Conservation (phyloP, 2,113 vertebrate genomes). For the Seriola dumerili region DNA sequence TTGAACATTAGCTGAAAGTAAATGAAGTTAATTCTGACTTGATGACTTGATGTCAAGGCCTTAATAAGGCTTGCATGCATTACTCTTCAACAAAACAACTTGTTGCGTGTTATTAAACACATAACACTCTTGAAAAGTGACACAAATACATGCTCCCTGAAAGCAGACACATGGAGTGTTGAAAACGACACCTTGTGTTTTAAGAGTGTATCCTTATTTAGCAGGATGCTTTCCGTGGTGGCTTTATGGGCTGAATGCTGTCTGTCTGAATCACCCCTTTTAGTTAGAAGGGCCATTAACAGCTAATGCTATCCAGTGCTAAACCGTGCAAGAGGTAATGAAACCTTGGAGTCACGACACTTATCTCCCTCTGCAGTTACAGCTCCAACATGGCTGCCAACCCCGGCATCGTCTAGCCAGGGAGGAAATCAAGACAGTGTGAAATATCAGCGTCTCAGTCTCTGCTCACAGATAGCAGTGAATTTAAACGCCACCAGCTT, state of each 20-base stretch:
- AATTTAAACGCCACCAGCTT: constrained; percentile 43
- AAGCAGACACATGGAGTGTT: constrained; percentile 13
- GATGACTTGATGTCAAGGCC: background rate
- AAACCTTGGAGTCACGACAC: constrained; percentile 64
- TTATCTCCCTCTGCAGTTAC: constrained; percentile 60
- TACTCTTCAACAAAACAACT: constrained; percentile 14
- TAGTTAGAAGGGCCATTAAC: constrained; percentile 77
- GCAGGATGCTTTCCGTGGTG: constrained; percentile 47
- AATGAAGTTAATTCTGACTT: background rate
- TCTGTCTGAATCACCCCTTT: constrained; percentile 73
- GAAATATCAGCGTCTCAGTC: constrained; percentile 67
- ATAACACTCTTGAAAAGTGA: constrained; percentile 20
- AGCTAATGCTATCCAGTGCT: constrained; percentile 76
- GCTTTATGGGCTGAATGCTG: constrained; percentile 58
- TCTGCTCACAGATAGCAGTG: constrained; percentile 43
- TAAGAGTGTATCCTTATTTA: constrained; percentile 65
- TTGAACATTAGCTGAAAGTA: background rate
- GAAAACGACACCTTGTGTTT: constrained; percentile 54
- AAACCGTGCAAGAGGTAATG: constrained; percentile 71
- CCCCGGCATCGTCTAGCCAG: constrained; percentile 7
- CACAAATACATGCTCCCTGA: constrained; percentile 19
- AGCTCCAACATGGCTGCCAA: constrained; percentile 64
- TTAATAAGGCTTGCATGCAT: constrained; percentile 3
- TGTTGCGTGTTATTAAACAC: constrained; percentile 9
- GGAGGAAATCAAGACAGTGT: constrained; percentile 70